phyloP scores from a whole-genome alignment of 2,113 vertebrate species.

The Lampris megalopsis region DNA sequence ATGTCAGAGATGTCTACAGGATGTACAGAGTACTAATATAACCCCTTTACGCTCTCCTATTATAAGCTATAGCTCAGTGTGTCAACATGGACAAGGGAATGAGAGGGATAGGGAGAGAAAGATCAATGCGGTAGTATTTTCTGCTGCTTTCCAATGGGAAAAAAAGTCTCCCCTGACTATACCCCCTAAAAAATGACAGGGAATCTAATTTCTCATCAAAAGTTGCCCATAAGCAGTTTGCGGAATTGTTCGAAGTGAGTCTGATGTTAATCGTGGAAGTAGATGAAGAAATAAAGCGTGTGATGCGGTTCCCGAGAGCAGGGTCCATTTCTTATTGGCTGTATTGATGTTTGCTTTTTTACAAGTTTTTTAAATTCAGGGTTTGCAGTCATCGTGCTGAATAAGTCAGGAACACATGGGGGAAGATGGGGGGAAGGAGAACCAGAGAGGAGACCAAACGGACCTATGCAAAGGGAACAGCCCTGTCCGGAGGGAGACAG shows the following conservation, averaged over 20 bases:
- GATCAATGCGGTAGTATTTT: slow-evolving; percentile 19
- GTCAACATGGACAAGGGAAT: slow-evolving; percentile 24
- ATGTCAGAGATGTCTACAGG: slow-evolving; percentile 27
- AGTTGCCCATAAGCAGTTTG: slow-evolving; percentile 1
- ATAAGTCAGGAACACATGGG: no score
- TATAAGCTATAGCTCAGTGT: slow-evolving; percentile 4
- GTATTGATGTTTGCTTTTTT: slow-evolving; percentile 19
- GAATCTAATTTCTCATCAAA: slow-evolving; percentile 1
- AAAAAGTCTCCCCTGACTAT: slow-evolving; percentile 22
- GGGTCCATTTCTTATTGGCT: slow-evolving; percentile 9
- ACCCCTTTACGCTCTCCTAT: slow-evolving; percentile 41
- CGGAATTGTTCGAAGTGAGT: slow-evolving; percentile 26
- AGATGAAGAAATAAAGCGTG: slow-evolving; percentile 24
- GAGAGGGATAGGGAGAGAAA: background rate
- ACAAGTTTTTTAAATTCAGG: background rate
- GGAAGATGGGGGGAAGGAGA: no score
- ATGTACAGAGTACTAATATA: slow-evolving; percentile 30
- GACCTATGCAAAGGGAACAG: no score
- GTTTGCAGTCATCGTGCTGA: slow-evolving; percentile 17
- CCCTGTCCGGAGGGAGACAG: background rate
- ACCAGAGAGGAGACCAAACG: no score
- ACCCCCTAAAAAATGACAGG: background rate
- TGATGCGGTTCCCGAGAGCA: slow-evolving; percentile 5
- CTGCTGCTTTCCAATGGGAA: slow-evolving; percentile 9
- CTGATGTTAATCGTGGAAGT: slow-evolving; percentile 2